Evolutionary conservation across 2,113 vertebrate species (phyloP).

Genomic region (Mustela lutreola): DNA sequence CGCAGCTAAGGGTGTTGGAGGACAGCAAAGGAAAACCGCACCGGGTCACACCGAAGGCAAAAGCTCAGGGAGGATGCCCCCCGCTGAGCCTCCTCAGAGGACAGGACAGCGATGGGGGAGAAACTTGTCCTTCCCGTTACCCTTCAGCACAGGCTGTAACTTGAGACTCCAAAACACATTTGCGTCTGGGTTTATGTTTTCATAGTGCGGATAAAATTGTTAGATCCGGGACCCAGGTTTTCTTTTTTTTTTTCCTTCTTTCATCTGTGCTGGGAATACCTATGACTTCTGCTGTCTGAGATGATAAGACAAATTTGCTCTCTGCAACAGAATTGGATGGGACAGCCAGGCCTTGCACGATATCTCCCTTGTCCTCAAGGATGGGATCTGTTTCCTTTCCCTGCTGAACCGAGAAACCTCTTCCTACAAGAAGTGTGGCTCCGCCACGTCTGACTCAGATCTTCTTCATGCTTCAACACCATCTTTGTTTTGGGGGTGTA

Average conservation of each 20-base stretch:
- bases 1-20: background rate
- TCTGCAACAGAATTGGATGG: background rate
- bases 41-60: fast-evolving
- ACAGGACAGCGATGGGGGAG: background rate
- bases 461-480: background rate
- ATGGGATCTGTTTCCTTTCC: background rate
- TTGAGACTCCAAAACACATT: background rate
- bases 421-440: background rate
- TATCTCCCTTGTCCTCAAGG: background rate
- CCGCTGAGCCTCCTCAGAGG: fast-evolving
- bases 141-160: background rate
- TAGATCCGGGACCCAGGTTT: background rate
- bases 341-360: fast-evolving
- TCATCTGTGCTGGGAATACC: background rate
- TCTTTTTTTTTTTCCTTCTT: background rate
- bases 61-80: background rate
- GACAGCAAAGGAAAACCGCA: background rate
- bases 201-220: background rate
- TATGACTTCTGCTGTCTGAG: background rate
- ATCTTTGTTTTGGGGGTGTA: background rate
- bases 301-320: background rate
- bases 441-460: background rate
- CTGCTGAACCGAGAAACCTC: background rate
- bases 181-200: fast-evolving
- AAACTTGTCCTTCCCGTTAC: background rate